These are phyloP conservation scores for Hipparchia semele DNA, from an alignment of 2,888 invertebrate species.

Conservation along the genomic window DNA sequence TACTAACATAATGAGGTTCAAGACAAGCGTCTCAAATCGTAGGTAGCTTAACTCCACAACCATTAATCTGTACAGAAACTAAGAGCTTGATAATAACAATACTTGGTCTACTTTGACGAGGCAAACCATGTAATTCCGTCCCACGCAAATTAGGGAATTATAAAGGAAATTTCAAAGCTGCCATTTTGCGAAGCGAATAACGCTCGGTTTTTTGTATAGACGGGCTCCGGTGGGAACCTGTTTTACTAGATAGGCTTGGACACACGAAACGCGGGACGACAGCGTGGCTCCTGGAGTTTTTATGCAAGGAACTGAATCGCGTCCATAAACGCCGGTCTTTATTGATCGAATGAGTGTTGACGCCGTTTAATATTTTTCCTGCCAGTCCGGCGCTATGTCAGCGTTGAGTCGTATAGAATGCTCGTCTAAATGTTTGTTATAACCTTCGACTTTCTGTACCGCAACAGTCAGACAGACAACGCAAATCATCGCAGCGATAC, in stretches of 20 bases:
- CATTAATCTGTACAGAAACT: slow-evolving; percentile 2
- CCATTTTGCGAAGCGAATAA: slow-evolving; percentile 44
- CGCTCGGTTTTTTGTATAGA: slow-evolving; percentile 39
- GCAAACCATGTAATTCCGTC: slow-evolving; percentile 38
- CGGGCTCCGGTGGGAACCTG: slow-evolving; percentile 39
- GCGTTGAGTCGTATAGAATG: not conserved
- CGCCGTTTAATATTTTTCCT: too few species aligned
- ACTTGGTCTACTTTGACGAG: slow-evolving; percentile 38
- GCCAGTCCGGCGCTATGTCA: not conserved
- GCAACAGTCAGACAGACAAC: too few species aligned
- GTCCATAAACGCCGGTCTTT: too few species aligned
- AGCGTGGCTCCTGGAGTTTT: not conserved
- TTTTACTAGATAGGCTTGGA: slow-evolving; percentile 32
- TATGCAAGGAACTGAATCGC: too few species aligned
- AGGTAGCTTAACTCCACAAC: slow-evolving; percentile 3
- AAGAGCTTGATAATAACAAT: slow-evolving; percentile 21
- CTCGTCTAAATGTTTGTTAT: too few species aligned
- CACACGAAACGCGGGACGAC: not conserved
- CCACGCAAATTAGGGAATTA: slow-evolving; percentile 42
- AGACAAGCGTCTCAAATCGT: slow-evolving; percentile 16
- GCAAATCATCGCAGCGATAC: too few species aligned
- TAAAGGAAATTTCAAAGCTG: slow-evolving; percentile 42
- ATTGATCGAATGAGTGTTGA: not conserved
- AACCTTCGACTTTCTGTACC: too few species aligned
- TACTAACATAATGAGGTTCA: not conserved